Base-by-base conservation (phyloP, 2,888 invertebrate genomes). In the Erannis defoliaria region DNA sequence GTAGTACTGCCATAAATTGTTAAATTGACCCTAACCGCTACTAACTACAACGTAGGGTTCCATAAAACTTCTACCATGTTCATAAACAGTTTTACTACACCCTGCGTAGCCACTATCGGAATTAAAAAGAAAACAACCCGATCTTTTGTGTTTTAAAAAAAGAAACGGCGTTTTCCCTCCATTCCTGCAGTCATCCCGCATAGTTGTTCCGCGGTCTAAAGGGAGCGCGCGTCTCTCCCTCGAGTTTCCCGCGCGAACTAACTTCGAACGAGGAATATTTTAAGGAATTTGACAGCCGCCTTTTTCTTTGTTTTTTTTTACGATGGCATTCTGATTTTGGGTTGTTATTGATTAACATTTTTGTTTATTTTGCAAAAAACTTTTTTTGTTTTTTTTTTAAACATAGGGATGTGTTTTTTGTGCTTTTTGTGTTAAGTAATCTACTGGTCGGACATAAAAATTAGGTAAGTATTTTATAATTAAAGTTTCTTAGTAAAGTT, bases 191-290 rank as follows among this genome's bases (percentile, higher is more conserved):
- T 71, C 74, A 68, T 70, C 78, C 70, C 74, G 71, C 88, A 89
- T 78, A 89, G 78, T 82, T 65, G 75, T 78, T 80, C 81, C 81
- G 85, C 72, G 78, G 71, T 71, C 78, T 81, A 81, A 49, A 75
- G 81, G 81, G 84, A 81, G 75, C 78, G 82, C 83, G 80, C 83
- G 88, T 82, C 76, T 75, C 76, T 68, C 73, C 53, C 53, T 40
- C 31, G 55, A 60, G 70, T 23, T 59, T 63, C 57, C 63, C 70
- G 57, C 58, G 54, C 57, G 64, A 72, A 73, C 70, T 76, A 67
- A 68, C 57, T 65, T 73, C 67, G 63, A 80, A 78, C 55, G 51
- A 56, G 8, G 21, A 50, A 43, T 73, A 55, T 50, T 61, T 35
- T 46, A 51, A 37, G 37, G 23, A 51, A 31, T 40, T 53, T 45